Base-by-base conservation (phyloP, 2,888 invertebrate genomes). In the Phlogophora meticulosa region DNA sequence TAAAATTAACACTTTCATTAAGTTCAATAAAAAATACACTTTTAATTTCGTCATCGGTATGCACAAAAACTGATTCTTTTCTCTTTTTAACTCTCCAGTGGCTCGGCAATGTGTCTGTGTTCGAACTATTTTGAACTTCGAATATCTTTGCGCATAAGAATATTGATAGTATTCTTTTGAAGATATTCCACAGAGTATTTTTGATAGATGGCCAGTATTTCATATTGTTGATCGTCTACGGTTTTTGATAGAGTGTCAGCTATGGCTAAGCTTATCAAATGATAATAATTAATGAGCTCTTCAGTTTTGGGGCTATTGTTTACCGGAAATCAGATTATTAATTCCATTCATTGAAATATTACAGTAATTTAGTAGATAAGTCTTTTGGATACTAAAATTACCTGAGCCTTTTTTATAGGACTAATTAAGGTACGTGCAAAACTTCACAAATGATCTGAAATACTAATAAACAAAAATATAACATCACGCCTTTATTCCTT, bases 91-190 rank as follows among this genome's bases (percentile, higher is more conserved):
- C 61, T 46, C 74, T 79, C 87, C 87, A 86, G 63, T 78, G 64
- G 75, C 84, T 83, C 0, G 85, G 78, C 11, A 88, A 71, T n/a
- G 87, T 87, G 28, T 87, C 83, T 13, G 73, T 68, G 43, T 86
- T 78, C 7, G 86, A 84, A 42, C 69, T 62, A 70, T 74, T 53
- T 20, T 32, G 22, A 9, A 32, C 10, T 46, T 53, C 67, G 22
- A 61, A 45, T 9, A 56, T 28, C 4, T 71, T 80, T 0, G 20
- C 13, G 55, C 73, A 82, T 10, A 43, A 1, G 0, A 65, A 48
- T 28, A 77, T 40, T 15, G 66, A 40, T 4, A 69, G 0, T 10
- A 77, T 17, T 52, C 24, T 46, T 24, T 58, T 62, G n/a, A 46
- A 55, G 0, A 75, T 24, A 48, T 55, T 74, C 20, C 17, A 36